Base-by-base conservation (phyloP, 2,797 vertebrate genomes). In the Schizopygopsis pylzovi region DNA sequence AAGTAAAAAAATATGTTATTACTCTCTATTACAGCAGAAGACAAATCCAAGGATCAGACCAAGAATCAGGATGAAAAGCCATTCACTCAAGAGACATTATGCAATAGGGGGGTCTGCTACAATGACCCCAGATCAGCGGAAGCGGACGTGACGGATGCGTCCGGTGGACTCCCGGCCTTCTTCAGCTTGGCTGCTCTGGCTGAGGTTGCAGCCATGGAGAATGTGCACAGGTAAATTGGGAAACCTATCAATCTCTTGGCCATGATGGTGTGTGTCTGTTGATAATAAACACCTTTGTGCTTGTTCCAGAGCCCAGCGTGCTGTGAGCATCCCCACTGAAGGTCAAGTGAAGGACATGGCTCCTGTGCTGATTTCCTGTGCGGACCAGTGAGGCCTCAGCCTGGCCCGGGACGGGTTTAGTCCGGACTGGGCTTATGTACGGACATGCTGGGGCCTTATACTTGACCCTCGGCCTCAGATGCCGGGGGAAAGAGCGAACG, bases 141-240 rank as follows among this genome's bases (percentile, higher is more conserved):
- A 89, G 92, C 92, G 0, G 96, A 96, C 89, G 94, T 94, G 92
- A 96, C 96, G 84, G 90, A 95, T 0, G 92, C 94, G 87, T 95
- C 97, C 80, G 92, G 90, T 49, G 92, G 94, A 86, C 92, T 96
- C 86, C 95, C 96, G 71, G 96, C 98, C 0, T 99, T 99, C 94
- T 99, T 99, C 90, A 99, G 98, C 92, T 93, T 99, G 80, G 96
- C 98, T 20, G 98, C 98, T 25, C 96, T 99, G n/a, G 98, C 98
- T 6, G 98, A 99, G 90, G 98, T 99, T 25, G 98, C 98, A 37
- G 98, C 98, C 92, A 99, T 99, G 98, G 98, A 99, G 92, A 99
- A 99, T 0, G 96, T 96, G 92, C 98, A 98, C 96, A 98, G 98
- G 98, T 99, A 28, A 79, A 20, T 56, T 28, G 4, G 11, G 56